phyloP scores from a whole-genome alignment of 2,797 vertebrate genomes.

The Brachyalestes nurse region DNA sequence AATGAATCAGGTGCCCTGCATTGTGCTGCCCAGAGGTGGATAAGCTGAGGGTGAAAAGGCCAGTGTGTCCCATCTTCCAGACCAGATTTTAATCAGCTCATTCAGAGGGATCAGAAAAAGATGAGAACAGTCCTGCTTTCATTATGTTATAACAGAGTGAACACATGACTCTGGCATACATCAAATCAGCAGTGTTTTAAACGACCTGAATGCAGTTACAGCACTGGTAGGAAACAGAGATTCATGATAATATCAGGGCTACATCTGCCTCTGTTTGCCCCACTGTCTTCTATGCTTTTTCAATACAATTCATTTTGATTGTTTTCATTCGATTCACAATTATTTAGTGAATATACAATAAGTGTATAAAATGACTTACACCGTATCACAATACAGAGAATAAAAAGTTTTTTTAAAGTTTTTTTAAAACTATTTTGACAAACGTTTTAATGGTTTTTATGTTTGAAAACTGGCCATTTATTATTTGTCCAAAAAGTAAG shows the following conservation, averaged over 20 bases:
- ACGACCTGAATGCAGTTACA: background rate
- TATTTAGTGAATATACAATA: background rate
- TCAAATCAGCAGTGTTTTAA: background rate
- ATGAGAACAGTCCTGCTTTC: background rate
- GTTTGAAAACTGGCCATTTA: background rate
- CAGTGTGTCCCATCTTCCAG: slow-evolving; percentile 8
- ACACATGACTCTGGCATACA: background rate
- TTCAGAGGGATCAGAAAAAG: slow-evolving; percentile 1
- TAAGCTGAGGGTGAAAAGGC: slow-evolving; percentile 59
- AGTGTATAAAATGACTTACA: too few species aligned
- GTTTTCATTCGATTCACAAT: background rate
- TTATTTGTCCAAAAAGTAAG: background rate
- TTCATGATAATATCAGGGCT: background rate
- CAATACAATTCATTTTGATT: background rate
- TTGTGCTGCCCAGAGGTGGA: slow-evolving; percentile 32
- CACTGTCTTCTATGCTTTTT: background rate
- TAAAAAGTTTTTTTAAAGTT: background rate
- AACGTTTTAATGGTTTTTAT: background rate
- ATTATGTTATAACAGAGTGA: background rate
- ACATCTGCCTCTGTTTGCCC: background rate
- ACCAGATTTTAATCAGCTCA: slow-evolving; percentile 13
- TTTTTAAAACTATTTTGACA: too few species aligned
- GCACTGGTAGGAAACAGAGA: background rate
- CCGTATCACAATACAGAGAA: background rate
- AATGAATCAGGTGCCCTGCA: slow-evolving; percentile 60